phyloP scores from a whole-genome alignment of 2,888 invertebrate species.

The Lasioglossum figueresi region DNA sequence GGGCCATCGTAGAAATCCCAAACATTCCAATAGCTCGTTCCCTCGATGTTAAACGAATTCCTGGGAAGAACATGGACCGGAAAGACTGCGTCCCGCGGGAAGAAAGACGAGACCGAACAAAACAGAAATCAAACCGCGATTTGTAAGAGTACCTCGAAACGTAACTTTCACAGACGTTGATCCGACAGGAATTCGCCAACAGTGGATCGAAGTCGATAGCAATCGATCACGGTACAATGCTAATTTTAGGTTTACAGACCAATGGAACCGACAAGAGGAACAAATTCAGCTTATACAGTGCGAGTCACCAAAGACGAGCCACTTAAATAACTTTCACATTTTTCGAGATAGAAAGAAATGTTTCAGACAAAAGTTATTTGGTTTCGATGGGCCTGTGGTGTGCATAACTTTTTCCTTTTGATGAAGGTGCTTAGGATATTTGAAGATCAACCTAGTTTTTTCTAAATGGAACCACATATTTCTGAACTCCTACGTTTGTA shows the following conservation, averaged over 20 bases:
- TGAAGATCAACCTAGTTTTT: no score
- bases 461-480: no score
- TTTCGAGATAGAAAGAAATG: no score
- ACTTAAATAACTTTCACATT: no score
- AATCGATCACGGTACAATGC: background rate
- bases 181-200: background rate
- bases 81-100: background rate
- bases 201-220: background rate
- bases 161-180: background rate
- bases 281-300: no score
- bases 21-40: constrained; percentile 39
- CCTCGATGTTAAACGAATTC: constrained; percentile 30
- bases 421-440: no score
- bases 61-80: background rate
- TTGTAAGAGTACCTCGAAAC: background rate
- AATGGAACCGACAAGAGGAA: background rate
- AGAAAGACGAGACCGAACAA: background rate
- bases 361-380: no score
- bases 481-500: no score
- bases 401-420: no score
- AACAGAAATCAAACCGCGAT: constrained; percentile 2
- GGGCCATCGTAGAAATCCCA: constrained; percentile 29
- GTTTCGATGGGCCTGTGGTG: no score
- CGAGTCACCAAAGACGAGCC: no score
- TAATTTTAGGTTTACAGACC: background rate